These are phyloP conservation scores for Drosophila arizonae DNA, from an alignment of 1,140 invertebrate genomes.

Conservation along the genomic window DNA sequence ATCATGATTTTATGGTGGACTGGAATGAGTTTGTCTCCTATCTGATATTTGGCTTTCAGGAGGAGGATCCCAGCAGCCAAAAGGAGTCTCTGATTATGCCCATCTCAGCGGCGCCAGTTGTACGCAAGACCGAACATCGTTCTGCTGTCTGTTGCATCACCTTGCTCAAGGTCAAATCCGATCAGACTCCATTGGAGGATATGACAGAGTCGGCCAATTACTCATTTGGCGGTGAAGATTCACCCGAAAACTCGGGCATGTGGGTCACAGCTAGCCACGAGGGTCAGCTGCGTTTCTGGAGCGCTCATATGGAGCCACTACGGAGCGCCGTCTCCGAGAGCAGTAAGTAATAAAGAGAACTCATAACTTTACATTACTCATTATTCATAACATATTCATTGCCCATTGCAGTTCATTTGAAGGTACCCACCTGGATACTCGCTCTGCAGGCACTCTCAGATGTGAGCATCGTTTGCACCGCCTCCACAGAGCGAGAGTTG, in stretches of 20 bases:
- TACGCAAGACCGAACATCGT: slow-evolving; percentile 86
- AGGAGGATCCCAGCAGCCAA: slow-evolving; percentile 85
- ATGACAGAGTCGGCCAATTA: slow-evolving; percentile 44
- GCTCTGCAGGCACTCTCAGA: slow-evolving; percentile 88
- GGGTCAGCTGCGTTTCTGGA: slow-evolving; percentile 88
- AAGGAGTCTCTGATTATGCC: slow-evolving; percentile 85
- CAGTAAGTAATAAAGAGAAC: slow-evolving; percentile 82
- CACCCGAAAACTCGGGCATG: slow-evolving; percentile 84
- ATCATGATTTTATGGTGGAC: slow-evolving; percentile 84
- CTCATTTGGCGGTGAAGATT: slow-evolving; percentile 59
- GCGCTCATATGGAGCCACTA: slow-evolving; percentile 86
- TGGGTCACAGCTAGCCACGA: slow-evolving; percentile 88
- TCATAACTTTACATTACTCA: too few relatives aligned
- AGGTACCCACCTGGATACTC: slow-evolving; percentile 86
- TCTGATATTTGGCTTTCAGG: slow-evolving; percentile 86
- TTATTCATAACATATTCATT: too few relatives aligned
- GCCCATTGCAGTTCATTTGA: slow-evolving; percentile 80
- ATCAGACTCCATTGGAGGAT: slow-evolving; percentile 53
- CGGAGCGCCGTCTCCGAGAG: slow-evolving; percentile 85
- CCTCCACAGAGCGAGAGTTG: slow-evolving; percentile 87
- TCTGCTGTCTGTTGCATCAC: slow-evolving; percentile 84
- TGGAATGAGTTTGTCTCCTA: slow-evolving; percentile 88
- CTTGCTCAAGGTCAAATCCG: slow-evolving; percentile 85
- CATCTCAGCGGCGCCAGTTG: slow-evolving; percentile 84
- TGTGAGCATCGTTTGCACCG: slow-evolving; percentile 87